Evolutionary conservation across 2,113 vertebrate species (phyloP).

Genomic region (Vimba vimba): DNA sequence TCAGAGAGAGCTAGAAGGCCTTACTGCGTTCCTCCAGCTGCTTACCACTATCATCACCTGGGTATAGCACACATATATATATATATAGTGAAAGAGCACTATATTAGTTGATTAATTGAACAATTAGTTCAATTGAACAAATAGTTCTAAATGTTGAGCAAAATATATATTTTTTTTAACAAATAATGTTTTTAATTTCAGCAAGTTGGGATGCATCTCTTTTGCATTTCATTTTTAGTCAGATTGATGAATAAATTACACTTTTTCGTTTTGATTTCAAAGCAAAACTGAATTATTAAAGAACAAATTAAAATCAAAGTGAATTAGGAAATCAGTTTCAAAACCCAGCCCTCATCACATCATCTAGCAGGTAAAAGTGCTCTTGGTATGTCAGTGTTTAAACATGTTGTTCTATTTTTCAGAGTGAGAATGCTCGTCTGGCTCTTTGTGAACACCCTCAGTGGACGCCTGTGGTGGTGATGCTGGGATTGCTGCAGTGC

Average conservation of each 20-base stretch:
- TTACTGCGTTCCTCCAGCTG: slow-evolving; percentile 90
- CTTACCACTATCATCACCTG: slow-evolving; percentile 91
- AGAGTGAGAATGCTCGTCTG: slow-evolving; percentile 97
- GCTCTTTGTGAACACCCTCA: slow-evolving; percentile 96
- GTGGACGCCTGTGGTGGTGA: slow-evolving; percentile 96
- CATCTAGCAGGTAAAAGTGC: neutral
- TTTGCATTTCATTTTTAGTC: too few species aligned
- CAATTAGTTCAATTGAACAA: neutral
- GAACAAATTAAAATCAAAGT: neutral
- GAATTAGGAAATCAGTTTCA: neutral
- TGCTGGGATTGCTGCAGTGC: slow-evolving; percentile 93
- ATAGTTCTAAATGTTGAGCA: neutral
- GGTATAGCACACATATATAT: slow-evolving; percentile 72
- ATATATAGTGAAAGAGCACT: too few species aligned
- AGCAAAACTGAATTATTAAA: neutral
- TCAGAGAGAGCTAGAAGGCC: slow-evolving; percentile 92
- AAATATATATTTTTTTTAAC: neutral
- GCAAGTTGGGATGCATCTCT: neutral
- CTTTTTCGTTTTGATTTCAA: neutral
- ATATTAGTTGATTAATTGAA: neutral
- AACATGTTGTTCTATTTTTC: neutral
- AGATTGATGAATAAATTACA: neutral
- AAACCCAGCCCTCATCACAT: neutral
- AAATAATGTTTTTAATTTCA: neutral
- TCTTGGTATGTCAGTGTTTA: neutral